Base-by-base conservation (phyloP, 35 echinoderm and acorn worm species). In the Strongylocentrotus purpuratus region DNA sequence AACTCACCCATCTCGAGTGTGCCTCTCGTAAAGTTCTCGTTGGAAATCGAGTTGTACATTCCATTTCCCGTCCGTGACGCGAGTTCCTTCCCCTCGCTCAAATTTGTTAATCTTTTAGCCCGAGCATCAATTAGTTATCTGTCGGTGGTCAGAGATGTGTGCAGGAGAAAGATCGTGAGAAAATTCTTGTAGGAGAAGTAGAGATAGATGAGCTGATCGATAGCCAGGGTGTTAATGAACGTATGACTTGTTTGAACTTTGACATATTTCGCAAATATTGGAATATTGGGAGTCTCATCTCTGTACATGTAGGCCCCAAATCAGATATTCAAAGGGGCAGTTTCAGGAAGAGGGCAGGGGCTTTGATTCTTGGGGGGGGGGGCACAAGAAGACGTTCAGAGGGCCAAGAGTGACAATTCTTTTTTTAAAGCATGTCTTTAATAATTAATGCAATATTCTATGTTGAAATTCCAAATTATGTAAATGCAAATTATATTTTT, bases 81-180 rank as follows among this genome's bases (percentile, higher is more conserved):
- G 65, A 78, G 65, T 46, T 89, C 87, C 87, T 89, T 46, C 87
- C 45, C 87, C 87, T 89, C 87, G 12, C 87, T 89, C 45, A 89
- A 46, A 89, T 89, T 89, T 20, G 87, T 31, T 89, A 89, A 89
- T 89, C 87, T 89, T 46, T 89, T 46, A 33, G 45, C 32, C 87
- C 87, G 33, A 33, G 33, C 45, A 46, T 89, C 87, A 89, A 89
- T 89, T 89, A 89, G 33, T 89, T 46, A 33, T 46, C 87, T 89
- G 65, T 28, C 65, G 25, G 65, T 78, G 65, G 65, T 78, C 65
- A 78, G 65, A 78, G 65, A 78, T 78, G 65, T 78, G 65, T 78
- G 20, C 22, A 28, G 20, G 65, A n/a, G 65, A 15, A n/a, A 78
- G 65, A 78, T 41, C 35, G 35, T 78, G 65, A 78, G 25, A 78